Conservation (phyloP, 2,113 vertebrate species). For the Sturnira hondurensis region DNA sequence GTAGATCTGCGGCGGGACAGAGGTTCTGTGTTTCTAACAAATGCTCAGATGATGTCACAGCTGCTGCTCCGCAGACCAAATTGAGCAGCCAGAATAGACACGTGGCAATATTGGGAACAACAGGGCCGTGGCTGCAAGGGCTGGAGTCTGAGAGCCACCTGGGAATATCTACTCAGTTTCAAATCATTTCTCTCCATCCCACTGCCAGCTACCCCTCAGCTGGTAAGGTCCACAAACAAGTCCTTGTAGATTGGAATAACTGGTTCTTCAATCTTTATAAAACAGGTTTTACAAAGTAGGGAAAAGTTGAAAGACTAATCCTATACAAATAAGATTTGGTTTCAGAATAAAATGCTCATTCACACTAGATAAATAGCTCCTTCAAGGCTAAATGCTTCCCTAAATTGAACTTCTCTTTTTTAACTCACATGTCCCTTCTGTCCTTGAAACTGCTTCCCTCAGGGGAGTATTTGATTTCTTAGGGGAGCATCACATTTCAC, state of each 20-base stretch:
- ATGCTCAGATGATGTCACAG: not conserved
- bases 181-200: not conserved
- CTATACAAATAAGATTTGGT: conserved; percentile 56
- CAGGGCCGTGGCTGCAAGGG: not conserved
- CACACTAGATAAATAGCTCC: conserved; percentile 24
- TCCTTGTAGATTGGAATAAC: not conserved
- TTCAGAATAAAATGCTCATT: conserved; percentile 48
- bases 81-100: not conserved
- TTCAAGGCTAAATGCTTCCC: conserved; percentile 46
- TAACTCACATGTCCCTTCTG: not conserved
- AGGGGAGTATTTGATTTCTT: conserved; percentile 33
- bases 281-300: not conserved
- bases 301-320: conserved; percentile 28
- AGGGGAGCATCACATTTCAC: not conserved
- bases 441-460: conserved; percentile 47
- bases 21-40: not conserved
- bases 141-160: not conserved
- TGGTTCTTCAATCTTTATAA: conserved; percentile 50
- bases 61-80: not conserved
- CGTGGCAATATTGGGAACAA: not conserved
- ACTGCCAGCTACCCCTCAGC: not conserved
- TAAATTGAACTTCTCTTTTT: conserved; percentile 48
- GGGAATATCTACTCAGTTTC: not conserved
- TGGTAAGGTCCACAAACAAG: not conserved
- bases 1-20: not conserved